Conservation (phyloP, 2,113 vertebrate genomes). For the Mustelus asterias region DNA sequence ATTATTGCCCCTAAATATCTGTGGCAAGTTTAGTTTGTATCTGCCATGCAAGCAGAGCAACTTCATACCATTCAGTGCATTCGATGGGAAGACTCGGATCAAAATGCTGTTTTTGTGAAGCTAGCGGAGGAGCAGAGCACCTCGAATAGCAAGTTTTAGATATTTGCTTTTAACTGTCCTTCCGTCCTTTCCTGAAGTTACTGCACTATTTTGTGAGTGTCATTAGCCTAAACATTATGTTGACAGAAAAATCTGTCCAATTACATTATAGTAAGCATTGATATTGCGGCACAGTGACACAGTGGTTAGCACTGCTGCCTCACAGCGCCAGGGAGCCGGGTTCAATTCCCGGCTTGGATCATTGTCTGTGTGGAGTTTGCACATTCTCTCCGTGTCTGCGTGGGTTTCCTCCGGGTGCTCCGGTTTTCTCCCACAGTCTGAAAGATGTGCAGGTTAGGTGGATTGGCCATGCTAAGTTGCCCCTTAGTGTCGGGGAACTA, state of each 20-base stretch:
- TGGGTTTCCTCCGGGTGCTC: too few relatives aligned
- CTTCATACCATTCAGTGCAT: too few relatives aligned
- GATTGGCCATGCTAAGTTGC: too few relatives aligned
- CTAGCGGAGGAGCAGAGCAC: neutral
- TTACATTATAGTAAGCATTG: neutral
- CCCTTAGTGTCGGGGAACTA: too few relatives aligned
- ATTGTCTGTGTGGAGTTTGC: too few relatives aligned
- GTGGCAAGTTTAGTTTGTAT: neutral
- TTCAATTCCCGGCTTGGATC: too few relatives aligned
- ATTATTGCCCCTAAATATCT: neutral
- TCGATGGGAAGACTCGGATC: neutral
- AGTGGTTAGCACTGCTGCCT: too few relatives aligned
- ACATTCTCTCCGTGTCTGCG: too few relatives aligned
- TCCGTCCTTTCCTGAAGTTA: neutral
- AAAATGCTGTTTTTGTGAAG: neutral
- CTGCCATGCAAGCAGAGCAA: neutral
- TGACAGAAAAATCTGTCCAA: neutral
- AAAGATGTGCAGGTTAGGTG: too few relatives aligned
- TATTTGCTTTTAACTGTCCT: neutral
- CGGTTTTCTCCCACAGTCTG: too few relatives aligned
- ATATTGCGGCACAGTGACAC: neutral
- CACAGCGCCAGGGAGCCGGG: too few relatives aligned
- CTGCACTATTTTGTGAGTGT: neutral
- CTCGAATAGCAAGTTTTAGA: neutral
- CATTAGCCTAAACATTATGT: neutral